Percentiles rank a stretch among this genome's conserved stretches.
Evolutionary conservation across 2,797 vertebrate species (phyloP).

Genomic region (Bryconaethiops microstoma): DNA sequence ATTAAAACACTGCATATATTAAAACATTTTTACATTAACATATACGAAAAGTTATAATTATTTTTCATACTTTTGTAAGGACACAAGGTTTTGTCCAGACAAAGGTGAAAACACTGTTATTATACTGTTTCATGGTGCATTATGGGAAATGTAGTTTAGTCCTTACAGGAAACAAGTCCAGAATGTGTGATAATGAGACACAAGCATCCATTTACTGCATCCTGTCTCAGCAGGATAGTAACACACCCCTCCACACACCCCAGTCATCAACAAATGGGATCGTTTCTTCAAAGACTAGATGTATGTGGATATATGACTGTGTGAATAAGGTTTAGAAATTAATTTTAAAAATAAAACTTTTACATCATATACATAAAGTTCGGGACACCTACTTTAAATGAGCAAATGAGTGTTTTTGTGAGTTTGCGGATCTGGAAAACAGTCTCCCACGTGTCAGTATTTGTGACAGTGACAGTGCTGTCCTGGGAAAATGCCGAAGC

Average conservation of each 20-base stretch:
- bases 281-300: no score
- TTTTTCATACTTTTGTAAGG: no score
- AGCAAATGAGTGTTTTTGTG: not conserved
- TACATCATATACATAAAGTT: not conserved
- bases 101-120: no score
- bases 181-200: conserved; percentile 29
- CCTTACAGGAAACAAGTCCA: conserved; percentile 20
- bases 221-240: conserved; percentile 45
- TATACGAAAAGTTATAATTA: no score
- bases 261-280: not conserved
- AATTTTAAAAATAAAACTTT: not conserved
- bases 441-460: no score
- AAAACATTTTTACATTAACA: no score
- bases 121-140: not conserved
- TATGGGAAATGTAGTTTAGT: conserved; percentile 2
- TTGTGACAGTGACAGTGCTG: not conserved
- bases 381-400: not conserved
- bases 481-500: not conserved
- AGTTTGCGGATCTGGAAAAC: not conserved
- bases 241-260: not conserved
- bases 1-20: no score
- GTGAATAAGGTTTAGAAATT: not conserved
- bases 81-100: no score
- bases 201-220: conserved; percentile 48
- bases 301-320: not conserved